Evolutionary conservation across 2,888 invertebrate species (phyloP).

Genomic region (Chirona hameri): DNA sequence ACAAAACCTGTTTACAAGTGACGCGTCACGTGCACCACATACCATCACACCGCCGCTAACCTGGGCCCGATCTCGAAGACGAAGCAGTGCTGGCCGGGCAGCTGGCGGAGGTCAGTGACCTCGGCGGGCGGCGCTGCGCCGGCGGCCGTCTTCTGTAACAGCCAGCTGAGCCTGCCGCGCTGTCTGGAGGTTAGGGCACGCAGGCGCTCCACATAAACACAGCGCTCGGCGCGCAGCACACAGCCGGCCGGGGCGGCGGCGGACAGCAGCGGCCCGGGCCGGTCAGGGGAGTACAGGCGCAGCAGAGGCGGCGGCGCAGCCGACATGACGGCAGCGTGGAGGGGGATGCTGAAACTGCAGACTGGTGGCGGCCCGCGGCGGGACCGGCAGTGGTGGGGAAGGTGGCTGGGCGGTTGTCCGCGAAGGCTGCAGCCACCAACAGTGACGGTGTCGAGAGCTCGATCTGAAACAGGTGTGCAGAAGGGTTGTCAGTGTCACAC

Average conservation of each 20-base stretch:
- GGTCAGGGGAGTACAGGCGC: background rate
- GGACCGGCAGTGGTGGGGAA: no score
- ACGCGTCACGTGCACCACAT: constrained; percentile 23
- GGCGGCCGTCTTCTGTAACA: constrained; percentile 25
- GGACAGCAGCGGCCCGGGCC: background rate
- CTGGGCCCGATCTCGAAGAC: constrained; percentile 87
- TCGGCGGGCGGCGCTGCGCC: constrained; percentile 13
- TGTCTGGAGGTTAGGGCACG: background rate
- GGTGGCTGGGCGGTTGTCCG: no score
- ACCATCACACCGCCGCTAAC: constrained; percentile 48
- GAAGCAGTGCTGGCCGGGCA: constrained; percentile 34
- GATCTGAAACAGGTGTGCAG: no score
- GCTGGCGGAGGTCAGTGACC: constrained; percentile 25
- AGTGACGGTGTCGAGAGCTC: no score
- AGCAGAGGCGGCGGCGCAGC: background rate
- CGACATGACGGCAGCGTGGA: no score
- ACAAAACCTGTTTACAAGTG: no score
- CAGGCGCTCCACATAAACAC: background rate
- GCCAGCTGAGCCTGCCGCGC: background rate
- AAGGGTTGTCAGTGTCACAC: no score
- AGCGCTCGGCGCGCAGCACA: background rate
- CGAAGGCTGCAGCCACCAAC: no score
- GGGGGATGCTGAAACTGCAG: no score
- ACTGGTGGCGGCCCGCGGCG: no score
- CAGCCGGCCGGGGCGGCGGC: background rate